These are phyloP conservation scores for Dendrocincla tyrannina DNA, from an alignment of 2,797 vertebrate species.

Conservation along the genomic window DNA sequence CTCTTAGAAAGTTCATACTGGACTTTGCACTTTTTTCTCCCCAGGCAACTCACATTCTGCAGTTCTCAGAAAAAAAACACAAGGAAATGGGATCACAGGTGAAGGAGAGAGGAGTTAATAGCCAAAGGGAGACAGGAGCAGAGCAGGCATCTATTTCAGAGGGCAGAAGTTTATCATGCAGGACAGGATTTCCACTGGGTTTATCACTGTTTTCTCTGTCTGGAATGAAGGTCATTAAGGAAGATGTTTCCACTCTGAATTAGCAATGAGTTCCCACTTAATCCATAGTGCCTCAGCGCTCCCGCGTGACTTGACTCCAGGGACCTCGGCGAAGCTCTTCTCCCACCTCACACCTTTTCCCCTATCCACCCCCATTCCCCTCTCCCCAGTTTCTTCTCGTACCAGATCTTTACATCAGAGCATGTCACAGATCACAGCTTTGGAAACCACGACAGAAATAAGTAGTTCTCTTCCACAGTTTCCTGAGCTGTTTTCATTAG, in stretches of 20 bases:
- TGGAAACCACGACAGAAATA: not conserved
- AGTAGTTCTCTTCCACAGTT: not conserved
- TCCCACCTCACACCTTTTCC: not conserved
- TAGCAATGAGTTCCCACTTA: slow-evolving; percentile 11
- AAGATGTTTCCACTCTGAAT: slow-evolving; percentile 43
- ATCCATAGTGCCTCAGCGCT: not conserved
- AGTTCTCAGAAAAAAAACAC: not conserved
- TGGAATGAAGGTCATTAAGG: slow-evolving; percentile 23
- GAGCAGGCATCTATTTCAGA: not conserved
- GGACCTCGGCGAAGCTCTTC: accelerated
- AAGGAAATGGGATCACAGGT: not conserved
- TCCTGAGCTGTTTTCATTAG: not conserved
- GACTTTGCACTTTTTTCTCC: not conserved
- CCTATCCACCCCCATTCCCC: not conserved
- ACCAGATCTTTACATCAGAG: not conserved
- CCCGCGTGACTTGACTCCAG: not conserved
- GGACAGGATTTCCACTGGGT: slow-evolving; percentile 19
- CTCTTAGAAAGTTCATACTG: not conserved
- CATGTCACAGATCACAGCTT: not conserved
- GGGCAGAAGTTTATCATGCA: slow-evolving; percentile 18
- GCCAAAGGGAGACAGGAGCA: not conserved
- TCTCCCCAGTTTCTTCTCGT: not conserved
- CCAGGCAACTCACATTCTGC: not conserved
- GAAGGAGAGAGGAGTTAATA: not conserved
- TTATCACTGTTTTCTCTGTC: slow-evolving; percentile 8